Evolutionary conservation across 2,113 vertebrate genomes (phyloP).

Genomic region (Bothrops jararaca): DNA sequence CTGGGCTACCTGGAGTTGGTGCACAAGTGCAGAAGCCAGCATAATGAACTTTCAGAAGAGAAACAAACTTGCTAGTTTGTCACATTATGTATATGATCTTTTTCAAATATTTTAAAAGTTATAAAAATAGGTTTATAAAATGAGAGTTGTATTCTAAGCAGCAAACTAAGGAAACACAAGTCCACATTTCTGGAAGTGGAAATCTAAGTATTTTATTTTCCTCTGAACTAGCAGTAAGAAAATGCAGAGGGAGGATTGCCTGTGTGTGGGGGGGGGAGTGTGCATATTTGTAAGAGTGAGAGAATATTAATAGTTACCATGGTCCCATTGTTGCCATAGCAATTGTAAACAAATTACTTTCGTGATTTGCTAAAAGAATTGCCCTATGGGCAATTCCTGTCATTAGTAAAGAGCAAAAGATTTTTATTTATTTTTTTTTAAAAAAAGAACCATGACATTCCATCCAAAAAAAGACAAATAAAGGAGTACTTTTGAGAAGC

Average conservation of each 20-base stretch:
- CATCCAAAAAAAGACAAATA: background rate
- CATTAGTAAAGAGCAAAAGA: background rate
- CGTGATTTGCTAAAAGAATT: slow-evolving; percentile 33
- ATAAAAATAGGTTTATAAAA: background rate
- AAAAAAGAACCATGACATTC: background rate
- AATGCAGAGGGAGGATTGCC: background rate
- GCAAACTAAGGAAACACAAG: slow-evolving; percentile 5
- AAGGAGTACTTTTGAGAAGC: slow-evolving; percentile 16
- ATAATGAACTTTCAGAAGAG: background rate
- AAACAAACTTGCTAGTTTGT: background rate
- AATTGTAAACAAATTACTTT: slow-evolving; percentile 60
- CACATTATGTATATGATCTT: background rate
- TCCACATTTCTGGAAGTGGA: slow-evolving; percentile 17
- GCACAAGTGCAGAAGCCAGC: background rate
- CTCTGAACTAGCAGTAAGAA: background rate
- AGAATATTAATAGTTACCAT: slow-evolving; percentile 47
- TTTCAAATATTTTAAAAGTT: background rate
- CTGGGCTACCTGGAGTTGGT: background rate
- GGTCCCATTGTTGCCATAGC: slow-evolving; percentile 49
- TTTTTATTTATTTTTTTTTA: background rate
- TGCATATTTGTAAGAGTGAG: background rate
- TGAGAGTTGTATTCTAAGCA: background rate
- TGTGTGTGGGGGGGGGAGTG: background rate
- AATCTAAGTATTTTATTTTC: slow-evolving; percentile 34
- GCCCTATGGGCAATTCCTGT: slow-evolving; percentile 33